Percentiles rank a stretch among this genome's conserved stretches.
Evolutionary conservation across 2,888 invertebrate species (phyloP).

Genomic region (Sesia apiformis): DNA sequence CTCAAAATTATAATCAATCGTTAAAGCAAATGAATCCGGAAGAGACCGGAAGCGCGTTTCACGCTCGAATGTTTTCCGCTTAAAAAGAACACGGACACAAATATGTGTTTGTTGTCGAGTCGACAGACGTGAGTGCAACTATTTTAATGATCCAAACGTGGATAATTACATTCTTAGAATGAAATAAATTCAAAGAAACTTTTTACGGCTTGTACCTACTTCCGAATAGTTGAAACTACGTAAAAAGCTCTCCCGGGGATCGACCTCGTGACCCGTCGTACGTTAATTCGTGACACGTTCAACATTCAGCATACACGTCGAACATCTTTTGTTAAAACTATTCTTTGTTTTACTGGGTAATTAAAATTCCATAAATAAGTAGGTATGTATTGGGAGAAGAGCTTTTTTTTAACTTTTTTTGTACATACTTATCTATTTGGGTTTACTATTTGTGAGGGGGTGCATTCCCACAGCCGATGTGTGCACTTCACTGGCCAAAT

Average conservation of each 20-base stretch:
- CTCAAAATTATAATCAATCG: no score
- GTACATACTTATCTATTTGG: neutral
- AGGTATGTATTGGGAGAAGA: neutral
- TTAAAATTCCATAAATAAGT: neutral
- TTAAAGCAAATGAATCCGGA: neutral
- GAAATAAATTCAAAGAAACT: neutral
- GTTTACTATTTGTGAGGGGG: neutral
- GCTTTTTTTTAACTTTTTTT: neutral
- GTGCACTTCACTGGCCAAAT: no score
- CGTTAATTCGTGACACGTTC: constrained; percentile 13
- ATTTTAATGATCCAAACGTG: constrained; percentile 63
- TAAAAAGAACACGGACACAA: constrained; percentile 32
- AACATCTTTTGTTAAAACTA: constrained; percentile 7
- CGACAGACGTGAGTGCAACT: constrained; percentile 41
- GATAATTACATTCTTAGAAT: constrained; percentile 36
- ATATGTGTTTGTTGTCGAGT: constrained; percentile 46
- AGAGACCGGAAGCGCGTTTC: neutral
- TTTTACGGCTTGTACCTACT: neutral
- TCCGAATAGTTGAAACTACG: constrained; percentile 16
- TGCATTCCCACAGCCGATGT: no score
- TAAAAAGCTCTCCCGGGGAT: constrained; percentile 38
- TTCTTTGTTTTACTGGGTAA: neutral
- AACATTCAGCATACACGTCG: constrained; percentile 6
- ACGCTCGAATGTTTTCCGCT: neutral
- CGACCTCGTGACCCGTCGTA: constrained; percentile 29